Conservation (phyloP, 2,113 vertebrate genomes). For the Ammospiza nelsoni region DNA sequence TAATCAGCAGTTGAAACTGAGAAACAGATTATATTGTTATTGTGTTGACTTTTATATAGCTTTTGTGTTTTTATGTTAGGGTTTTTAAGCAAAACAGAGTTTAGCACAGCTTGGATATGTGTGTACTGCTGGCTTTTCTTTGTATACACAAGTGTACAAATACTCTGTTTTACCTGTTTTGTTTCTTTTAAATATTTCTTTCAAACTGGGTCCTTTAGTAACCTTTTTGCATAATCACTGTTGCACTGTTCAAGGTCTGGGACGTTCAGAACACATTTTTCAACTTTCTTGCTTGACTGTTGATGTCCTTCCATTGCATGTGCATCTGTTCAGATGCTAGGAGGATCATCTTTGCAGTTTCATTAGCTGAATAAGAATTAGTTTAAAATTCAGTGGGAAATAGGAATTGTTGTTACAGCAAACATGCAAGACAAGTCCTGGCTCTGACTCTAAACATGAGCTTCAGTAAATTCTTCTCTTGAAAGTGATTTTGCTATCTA, state of each 20-base stretch:
- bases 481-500: background rate
- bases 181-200: background rate
- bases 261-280: background rate
- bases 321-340: background rate
- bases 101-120: background rate
- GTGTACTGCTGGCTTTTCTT: background rate
- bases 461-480: background rate
- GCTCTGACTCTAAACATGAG: background rate
- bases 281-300: background rate
- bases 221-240: background rate
- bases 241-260: background rate
- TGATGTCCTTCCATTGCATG: background rate
- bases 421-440: background rate
- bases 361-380: background rate
- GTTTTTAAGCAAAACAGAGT: background rate
- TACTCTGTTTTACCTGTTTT: background rate
- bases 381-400: background rate
- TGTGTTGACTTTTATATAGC: background rate
- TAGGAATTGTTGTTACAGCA: background rate
- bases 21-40: background rate
- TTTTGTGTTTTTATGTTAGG: background rate
- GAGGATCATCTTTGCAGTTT: background rate
- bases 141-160: background rate
- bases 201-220: background rate
- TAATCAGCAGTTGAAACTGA: background rate